These are phyloP conservation scores for Hypomesus transpacificus DNA, from an alignment of 2,113 vertebrate genomes.

Conservation along the genomic window DNA sequence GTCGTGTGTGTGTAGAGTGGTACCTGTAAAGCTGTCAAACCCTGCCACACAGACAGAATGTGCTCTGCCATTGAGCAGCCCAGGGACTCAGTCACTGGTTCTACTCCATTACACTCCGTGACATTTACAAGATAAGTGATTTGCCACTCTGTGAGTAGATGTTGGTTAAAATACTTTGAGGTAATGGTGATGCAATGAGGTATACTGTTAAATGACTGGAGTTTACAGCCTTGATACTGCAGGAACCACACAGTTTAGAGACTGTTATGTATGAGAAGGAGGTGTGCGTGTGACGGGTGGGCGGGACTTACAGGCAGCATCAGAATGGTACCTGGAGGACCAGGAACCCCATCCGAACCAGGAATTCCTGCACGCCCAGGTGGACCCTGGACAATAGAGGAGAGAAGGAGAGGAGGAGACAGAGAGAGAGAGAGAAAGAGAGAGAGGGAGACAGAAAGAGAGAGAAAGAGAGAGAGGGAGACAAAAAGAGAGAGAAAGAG, in stretches of 20 bases:
- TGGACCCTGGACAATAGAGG: conserved; percentile 76
- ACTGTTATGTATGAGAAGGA: not conserved
- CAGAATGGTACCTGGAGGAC: conserved; percentile 91
- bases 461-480: conserved; percentile 5
- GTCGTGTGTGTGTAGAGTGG: conserved; percentile 21
- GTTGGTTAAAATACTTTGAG: conserved; percentile 44
- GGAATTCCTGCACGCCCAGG: conserved; percentile 91
- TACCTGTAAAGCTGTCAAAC: conserved; percentile 39
- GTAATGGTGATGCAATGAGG: conserved; percentile 39
- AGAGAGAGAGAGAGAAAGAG: conserved; percentile 10
- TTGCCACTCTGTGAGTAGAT: conserved; percentile 59
- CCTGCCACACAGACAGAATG: conserved; percentile 7
- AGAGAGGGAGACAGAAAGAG: conserved; percentile 5
- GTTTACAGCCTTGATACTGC: too few species aligned
- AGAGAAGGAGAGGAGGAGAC: conserved; percentile 1
- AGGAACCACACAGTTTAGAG: too few species aligned
- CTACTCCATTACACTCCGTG: conserved; percentile 51
- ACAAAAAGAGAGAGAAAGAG: conserved; percentile 10
- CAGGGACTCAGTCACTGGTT: conserved; percentile 52
- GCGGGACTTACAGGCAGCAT: conserved; percentile 89
- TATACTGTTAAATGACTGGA: conserved; percentile 24
- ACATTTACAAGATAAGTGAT: conserved; percentile 65
- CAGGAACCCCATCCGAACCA: conserved; percentile 91
- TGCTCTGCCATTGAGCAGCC: conserved; percentile 38
- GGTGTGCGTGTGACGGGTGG: not conserved